Base-by-base conservation (phyloP, 1,140 invertebrate species). In the Drosophila lacertosa region DNA sequence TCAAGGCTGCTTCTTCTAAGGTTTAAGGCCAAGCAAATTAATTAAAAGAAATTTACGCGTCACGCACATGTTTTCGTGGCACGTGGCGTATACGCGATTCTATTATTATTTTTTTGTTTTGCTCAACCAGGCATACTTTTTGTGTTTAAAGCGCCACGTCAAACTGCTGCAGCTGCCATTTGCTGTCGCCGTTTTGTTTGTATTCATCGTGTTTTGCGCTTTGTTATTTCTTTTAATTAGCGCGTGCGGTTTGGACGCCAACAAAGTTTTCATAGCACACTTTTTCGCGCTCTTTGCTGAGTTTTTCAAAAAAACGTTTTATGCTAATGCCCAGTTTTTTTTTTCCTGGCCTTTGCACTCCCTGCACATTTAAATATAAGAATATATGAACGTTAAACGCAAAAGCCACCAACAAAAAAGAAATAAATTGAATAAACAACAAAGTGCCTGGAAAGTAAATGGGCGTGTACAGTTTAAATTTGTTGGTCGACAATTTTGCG, bases 191-290 rank as follows among this genome's bases (percentile, higher is more conserved):
- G 20, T 29, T 37, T 35, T 29, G 50, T 24, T 55, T 68, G 47
- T 63, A 42, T 60, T 51, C 47, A 42, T 37, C 45, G 20, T 47
- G 40, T 62, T 73, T 63, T 79, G 54, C 53, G 51, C 64, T 72
- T 84, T 57, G 45, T 71, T 84, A 64, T 75, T 83, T 75, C 76
- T 83, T 84, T 79, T 84, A 86, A 84, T 84, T 86, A 80, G 81
- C 81, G 80, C 64, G 55, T 77, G 81, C 73, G 76, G 55, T 77
- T 58, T 62, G 42, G 39, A 63, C 54, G 40, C 68, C 7, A 32
- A 54, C 16, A 50, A 64, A 67, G 26, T 80, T 62, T 59, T 66
- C 66, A 37, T 44, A 40, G 80, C 72, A 55, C 47, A 60, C 73
- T 71, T 71, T 80, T 70, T 15, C 7, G 64, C 54, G 29, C 54